Percentiles rank a stretch among this genome's conserved stretches.
Conservation (phyloP, 1,140 invertebrate species). For the Lordiphosa mommai region DNA sequence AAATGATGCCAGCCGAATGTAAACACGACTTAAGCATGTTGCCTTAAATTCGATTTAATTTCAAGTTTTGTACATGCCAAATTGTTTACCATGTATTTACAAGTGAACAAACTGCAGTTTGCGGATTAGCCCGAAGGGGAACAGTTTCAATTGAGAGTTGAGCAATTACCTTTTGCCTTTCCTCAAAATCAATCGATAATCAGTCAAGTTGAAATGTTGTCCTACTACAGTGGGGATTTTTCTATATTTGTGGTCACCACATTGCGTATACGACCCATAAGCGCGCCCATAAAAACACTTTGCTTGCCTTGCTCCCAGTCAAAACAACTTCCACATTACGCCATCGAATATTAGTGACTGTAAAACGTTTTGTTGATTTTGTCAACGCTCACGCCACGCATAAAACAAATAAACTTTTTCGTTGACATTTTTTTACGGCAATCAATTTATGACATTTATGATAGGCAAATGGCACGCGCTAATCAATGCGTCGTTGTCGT, state of each 20-base stretch:
- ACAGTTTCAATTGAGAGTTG: constrained; percentile 61
- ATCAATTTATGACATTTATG: constrained; percentile 66
- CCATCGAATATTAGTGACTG: too few species aligned
- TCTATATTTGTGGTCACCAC: constrained; percentile 55
- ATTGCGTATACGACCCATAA: constrained; percentile 57
- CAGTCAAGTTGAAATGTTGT: constrained; percentile 69
- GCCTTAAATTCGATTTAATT: constrained; percentile 19
- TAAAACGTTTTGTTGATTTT: constrained; percentile 44
- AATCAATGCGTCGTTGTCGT: constrained; percentile 58
- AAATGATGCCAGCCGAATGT: constrained; percentile 19
- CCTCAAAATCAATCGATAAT: constrained; percentile 46
- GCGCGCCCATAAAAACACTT: constrained; percentile 33
- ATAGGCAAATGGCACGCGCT: constrained; percentile 72
- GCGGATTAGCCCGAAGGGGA: constrained; percentile 17
- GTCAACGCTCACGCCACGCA: not conserved
- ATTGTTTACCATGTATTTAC: constrained; percentile 41
- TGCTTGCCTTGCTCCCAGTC: not conserved
- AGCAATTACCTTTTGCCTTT: constrained; percentile 70
- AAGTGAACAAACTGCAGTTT: constrained; percentile 27
- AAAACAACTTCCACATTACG: not conserved
- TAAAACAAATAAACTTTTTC: constrained; percentile 44
- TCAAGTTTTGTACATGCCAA: constrained; percentile 24
- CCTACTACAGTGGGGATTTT: constrained; percentile 34
- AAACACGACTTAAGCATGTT: constrained; percentile 3
- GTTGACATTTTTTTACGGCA: constrained; percentile 45